phyloP scores from a whole-genome alignment of 2,797 vertebrate genomes.

The Mionectes olivaceus region DNA sequence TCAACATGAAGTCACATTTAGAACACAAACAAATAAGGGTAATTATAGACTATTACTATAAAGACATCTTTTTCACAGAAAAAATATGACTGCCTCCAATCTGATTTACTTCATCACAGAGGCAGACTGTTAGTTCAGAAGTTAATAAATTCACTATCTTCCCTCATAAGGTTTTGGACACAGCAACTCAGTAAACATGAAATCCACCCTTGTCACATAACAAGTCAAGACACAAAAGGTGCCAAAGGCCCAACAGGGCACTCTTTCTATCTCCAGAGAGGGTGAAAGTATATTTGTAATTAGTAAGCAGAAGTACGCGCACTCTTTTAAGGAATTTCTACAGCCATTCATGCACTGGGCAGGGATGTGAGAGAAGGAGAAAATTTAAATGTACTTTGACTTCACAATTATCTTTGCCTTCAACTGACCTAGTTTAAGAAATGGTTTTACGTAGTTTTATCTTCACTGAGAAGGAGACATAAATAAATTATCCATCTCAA shows the following conservation, averaged over 20 bases:
- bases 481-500: conserved; percentile 45
- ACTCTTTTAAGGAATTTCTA: background rate
- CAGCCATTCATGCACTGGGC: background rate
- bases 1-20: background rate
- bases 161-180: background rate
- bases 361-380: background rate
- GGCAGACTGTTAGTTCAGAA: background rate
- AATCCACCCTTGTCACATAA: background rate
- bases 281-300: background rate
- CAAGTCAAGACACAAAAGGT: background rate
- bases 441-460: conserved; percentile 10
- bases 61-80: background rate
- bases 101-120: background rate
- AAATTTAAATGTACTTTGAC: conserved; percentile 26
- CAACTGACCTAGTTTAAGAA: conserved; percentile 35
- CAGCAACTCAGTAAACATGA: background rate
- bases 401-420: conserved; percentile 17
- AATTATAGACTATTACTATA: background rate
- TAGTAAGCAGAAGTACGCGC: background rate
- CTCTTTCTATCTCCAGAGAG: background rate
- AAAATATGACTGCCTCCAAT: background rate
- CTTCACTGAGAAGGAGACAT: conserved; percentile 15
- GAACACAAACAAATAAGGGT: background rate
- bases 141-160: background rate
- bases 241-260: background rate